Evolutionary conservation across 1,140 invertebrate genomes (phyloP).

Genomic region (Penaeus japonicus): DNA sequence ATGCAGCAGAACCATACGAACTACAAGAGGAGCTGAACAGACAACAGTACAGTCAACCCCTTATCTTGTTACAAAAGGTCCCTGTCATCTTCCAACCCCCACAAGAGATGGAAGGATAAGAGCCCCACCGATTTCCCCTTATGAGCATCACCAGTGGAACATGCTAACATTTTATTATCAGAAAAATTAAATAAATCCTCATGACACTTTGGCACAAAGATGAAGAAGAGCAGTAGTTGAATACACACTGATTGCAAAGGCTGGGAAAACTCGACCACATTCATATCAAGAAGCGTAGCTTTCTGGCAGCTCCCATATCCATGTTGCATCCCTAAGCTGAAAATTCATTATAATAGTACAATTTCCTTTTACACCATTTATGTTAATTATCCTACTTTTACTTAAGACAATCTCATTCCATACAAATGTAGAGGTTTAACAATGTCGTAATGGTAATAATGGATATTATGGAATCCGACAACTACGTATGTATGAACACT

Average conservation of each 20-base stretch:
- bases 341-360: too few relatives aligned
- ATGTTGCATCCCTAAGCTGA: background rate
- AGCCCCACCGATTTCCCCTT: background rate
- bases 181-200: constrained; percentile 33
- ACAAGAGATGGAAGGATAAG: constrained; percentile 6
- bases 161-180: background rate
- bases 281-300: constrained; percentile 40
- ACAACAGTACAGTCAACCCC: background rate
- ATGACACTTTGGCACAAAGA: constrained; percentile 44
- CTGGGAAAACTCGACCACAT: constrained; percentile 38
- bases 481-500: too few relatives aligned
- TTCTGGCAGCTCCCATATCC: constrained; percentile 36
- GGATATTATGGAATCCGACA: too few relatives aligned
- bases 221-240: constrained; percentile 27
- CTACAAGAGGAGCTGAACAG: constrained; percentile 1
- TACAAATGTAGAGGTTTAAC: too few relatives aligned
- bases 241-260: constrained; percentile 43
- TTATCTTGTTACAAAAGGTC: background rate
- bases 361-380: too few relatives aligned
- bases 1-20: background rate
- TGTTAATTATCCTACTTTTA: too few relatives aligned
- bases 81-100: background rate
- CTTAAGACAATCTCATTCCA: too few relatives aligned
- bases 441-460: too few relatives aligned
- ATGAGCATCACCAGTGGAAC: constrained; percentile 13